Percentiles rank a stretch among this genome's conserved stretches.
Evolutionary conservation across 2,888 invertebrate genomes (phyloP).

Genomic region (Athalia cordata): DNA sequence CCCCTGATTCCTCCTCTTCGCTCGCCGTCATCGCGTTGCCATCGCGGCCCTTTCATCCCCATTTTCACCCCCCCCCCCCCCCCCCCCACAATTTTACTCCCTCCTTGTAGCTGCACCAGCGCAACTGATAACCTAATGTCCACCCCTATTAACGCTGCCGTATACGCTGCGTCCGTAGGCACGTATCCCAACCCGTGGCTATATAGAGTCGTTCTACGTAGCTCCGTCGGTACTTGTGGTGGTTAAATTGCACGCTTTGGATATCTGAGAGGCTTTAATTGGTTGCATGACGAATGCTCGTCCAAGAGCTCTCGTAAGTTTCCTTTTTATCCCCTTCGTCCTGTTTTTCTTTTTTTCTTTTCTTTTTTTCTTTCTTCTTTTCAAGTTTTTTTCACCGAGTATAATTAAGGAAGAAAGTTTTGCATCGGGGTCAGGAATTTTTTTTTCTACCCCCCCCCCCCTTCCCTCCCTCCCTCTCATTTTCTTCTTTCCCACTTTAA

Average conservation of each 20-base stretch:
- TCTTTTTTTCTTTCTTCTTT: too few relatives aligned
- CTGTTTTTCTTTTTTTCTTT: too few relatives aligned
- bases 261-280: not conserved
- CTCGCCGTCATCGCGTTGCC: not conserved
- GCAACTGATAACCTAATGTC: conserved; percentile 64
- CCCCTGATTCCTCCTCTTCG: not conserved
- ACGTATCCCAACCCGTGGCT: not conserved
- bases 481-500: not conserved
- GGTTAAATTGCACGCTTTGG: not conserved
- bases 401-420: too few relatives aligned
- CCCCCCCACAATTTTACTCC: not conserved
- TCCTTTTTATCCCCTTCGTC: too few relatives aligned
- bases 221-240: not conserved
- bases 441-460: not conserved
- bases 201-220: too few relatives aligned
- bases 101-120: conserved; percentile 24
- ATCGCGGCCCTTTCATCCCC: not conserved
- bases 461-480: not conserved
- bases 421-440: too few relatives aligned
- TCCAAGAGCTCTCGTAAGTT: too few relatives aligned
- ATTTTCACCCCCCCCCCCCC: not conserved
- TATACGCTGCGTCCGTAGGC: not conserved
- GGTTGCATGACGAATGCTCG: not conserved
- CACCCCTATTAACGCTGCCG: conserved; percentile 62
- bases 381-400: too few relatives aligned